Evolutionary conservation across 2,797 vertebrate genomes (phyloP).

Genomic region (Centropyge bicolor): DNA sequence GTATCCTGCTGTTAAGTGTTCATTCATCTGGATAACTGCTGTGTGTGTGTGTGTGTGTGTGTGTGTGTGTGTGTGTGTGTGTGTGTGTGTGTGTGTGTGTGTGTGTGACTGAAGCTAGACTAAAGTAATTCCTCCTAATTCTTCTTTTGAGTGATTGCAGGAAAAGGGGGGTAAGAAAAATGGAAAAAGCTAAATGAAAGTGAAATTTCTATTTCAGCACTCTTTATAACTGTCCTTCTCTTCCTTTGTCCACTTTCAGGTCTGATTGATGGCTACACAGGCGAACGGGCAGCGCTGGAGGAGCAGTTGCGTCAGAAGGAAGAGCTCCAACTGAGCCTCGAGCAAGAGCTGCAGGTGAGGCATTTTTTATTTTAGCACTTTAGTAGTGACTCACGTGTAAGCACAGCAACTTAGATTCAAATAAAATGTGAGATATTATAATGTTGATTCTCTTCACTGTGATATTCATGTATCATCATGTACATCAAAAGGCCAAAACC

Average conservation of each 20-base stretch:
- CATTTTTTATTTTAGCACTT: not conserved
- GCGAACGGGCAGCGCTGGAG: conserved; percentile 91
- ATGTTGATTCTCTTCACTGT: not conserved
- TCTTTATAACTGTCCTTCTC: not conserved
- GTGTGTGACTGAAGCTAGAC: conserved; percentile 9
- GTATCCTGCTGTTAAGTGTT: conserved; percentile 35
- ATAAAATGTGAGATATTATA: not conserved
- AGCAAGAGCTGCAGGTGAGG: conserved; percentile 91
- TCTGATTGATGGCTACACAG: conserved; percentile 95
- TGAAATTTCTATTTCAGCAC: not conserved
- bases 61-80: not conserved
- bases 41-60: conserved; percentile 20
- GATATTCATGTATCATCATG: conserved; percentile 4
- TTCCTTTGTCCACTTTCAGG: conserved; percentile 78
- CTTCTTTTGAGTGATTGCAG: conserved; percentile 11
- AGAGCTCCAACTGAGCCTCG: conserved; percentile 90
- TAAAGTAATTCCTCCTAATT: conserved; percentile 19
- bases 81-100: conserved; percentile 21
- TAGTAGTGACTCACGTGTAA: not conserved
- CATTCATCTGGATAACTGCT: conserved; percentile 38
- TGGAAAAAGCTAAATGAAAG: conserved; percentile 70
- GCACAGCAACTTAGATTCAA: not conserved
- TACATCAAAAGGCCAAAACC: not conserved
- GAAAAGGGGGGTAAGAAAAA: not conserved
- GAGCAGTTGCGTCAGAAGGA: conserved; percentile 91